Conservation (phyloP, 2,797 vertebrate genomes). For the Graptemys geographica region DNA sequence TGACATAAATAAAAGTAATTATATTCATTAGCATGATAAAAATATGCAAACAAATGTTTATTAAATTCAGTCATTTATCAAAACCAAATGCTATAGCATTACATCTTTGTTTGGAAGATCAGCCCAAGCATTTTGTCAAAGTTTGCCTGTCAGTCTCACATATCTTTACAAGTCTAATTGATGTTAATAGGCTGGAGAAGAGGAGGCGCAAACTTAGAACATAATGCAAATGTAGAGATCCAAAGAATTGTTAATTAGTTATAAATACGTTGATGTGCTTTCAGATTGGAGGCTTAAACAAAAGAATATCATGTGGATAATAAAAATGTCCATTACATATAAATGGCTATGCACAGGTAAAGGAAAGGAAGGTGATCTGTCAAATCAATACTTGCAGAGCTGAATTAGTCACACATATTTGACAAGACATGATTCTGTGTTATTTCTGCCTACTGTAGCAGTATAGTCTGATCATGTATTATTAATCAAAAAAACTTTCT, state of each 20-base stretch:
- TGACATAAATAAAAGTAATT: constrained; percentile 82
- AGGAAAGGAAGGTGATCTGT: constrained; percentile 57
- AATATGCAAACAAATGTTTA: constrained; percentile 81
- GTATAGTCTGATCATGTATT: constrained; percentile 54
- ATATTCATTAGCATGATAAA: constrained; percentile 77
- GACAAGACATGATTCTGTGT: constrained; percentile 68
- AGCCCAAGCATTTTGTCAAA: constrained; percentile 75
- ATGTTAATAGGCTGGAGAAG: constrained; percentile 68
- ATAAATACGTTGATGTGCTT: constrained; percentile 68
- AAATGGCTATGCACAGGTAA: constrained; percentile 65
- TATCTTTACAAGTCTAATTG: constrained; percentile 74
- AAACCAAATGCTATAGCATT: constrained; percentile 72
- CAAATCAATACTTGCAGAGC: constrained; percentile 65
- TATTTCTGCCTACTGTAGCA: constrained; percentile 63
- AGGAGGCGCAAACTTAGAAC: constrained; percentile 70
- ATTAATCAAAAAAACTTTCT: constrained; percentile 62
- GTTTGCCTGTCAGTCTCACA: constrained; percentile 74
- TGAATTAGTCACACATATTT: constrained; percentile 65
- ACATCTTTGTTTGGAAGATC: constrained; percentile 72
- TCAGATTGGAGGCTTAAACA: constrained; percentile 47
- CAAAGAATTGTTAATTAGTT: constrained; percentile 62
- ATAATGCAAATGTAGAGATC: constrained; percentile 63
- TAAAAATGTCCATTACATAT: constrained; percentile 59
- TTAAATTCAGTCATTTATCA: constrained; percentile 80
- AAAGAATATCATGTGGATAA: constrained; percentile 67